phyloP scores from a whole-genome alignment of 2,888 invertebrate species.

The Chironomus tentans region DNA sequence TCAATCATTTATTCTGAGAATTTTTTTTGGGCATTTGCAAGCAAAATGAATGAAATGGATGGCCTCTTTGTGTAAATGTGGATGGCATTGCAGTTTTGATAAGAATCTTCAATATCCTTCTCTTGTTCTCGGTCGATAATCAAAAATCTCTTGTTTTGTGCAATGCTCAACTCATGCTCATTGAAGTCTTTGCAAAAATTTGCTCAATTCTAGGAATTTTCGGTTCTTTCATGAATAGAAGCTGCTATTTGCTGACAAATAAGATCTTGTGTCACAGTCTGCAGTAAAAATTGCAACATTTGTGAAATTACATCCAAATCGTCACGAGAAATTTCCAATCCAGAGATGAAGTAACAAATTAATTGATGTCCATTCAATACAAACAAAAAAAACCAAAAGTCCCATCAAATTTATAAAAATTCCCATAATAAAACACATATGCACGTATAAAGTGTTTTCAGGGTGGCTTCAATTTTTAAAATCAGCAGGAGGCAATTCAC shows the following conservation, averaged over 20 bases:
- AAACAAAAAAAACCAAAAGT: background rate
- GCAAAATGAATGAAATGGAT: background rate
- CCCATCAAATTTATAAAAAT: too few relatives aligned
- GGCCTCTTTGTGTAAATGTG: background rate
- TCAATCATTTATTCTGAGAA: constrained; percentile 24
- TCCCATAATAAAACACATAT: constrained; percentile 1
- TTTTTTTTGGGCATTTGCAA: background rate
- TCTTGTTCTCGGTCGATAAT: too few relatives aligned
- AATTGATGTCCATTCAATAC: constrained; percentile 26
- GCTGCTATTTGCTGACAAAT: too few relatives aligned
- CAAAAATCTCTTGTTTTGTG: too few relatives aligned
- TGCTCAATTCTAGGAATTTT: too few relatives aligned
- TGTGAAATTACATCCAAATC: too few relatives aligned
- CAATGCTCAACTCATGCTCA: too few relatives aligned
- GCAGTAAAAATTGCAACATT: too few relatives aligned
- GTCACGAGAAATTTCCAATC: background rate
- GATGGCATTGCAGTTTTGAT: background rate
- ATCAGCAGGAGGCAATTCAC: constrained; percentile 23
- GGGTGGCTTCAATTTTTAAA: constrained; percentile 24
- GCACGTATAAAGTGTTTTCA: constrained; percentile 9
- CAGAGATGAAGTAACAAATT: background rate
- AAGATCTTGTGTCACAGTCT: too few relatives aligned
- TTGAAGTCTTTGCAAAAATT: too few relatives aligned
- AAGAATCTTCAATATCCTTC: background rate
- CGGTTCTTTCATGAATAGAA: too few relatives aligned